These are phyloP conservation scores for Corythaeola cristata DNA, from an alignment of 2,113 vertebrate genomes.

Conservation along the genomic window DNA sequence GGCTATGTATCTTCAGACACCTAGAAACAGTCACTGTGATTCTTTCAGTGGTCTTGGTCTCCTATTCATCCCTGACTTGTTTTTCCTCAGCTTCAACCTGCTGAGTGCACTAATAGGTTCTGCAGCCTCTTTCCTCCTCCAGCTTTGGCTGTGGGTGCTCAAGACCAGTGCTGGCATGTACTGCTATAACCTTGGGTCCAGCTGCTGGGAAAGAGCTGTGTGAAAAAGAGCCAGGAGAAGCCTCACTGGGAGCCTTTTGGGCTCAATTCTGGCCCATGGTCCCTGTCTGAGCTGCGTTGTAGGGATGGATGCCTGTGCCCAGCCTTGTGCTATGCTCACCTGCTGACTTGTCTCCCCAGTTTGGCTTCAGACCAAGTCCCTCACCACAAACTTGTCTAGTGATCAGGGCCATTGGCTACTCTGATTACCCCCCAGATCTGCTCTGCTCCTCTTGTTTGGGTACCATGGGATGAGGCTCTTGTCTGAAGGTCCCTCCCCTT, in stretches of 20 bases:
- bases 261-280: not conserved
- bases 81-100: not conserved
- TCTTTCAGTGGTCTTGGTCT: not conserved
- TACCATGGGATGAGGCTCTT: not conserved
- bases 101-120: not conserved
- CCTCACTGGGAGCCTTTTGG: fast-evolving
- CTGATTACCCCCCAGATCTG: not conserved
- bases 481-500: not conserved
- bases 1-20: not conserved
- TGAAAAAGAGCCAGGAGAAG: not conserved
- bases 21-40: not conserved
- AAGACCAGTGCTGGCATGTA: not conserved
- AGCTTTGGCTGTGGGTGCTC: not conserved
- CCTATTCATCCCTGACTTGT: not conserved
- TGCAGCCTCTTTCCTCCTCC: not conserved
- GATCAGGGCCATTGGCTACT: not conserved
- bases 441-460: not conserved
- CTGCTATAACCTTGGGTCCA: not conserved
- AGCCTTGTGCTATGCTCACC: not conserved
- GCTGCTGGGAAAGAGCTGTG: not conserved
- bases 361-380: not conserved
- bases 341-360: not conserved
- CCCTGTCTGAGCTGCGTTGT: not conserved
- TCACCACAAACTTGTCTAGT: not conserved
- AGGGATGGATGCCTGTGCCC: not conserved